Percentiles rank a stretch among this genome's conserved stretches.
These are phyloP conservation scores for Papilio demoleus DNA, from an alignment of 2,888 invertebrate genomes.

Conservation along the genomic window DNA sequence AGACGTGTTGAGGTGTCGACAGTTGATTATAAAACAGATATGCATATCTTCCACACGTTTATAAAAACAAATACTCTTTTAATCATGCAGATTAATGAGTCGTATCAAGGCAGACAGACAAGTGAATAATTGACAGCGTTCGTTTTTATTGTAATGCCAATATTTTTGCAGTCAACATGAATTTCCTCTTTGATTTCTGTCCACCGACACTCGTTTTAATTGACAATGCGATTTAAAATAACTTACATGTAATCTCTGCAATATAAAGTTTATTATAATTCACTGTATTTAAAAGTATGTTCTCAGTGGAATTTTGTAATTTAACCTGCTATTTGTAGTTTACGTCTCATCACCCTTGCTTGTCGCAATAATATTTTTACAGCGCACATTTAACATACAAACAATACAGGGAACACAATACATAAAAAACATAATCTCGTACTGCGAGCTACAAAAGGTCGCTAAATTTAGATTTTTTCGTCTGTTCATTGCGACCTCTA, in stretches of 20 bases:
- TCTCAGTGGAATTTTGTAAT: too few species aligned
- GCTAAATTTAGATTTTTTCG: conserved; percentile 31
- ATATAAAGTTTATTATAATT: conserved; percentile 22
- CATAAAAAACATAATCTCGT: conserved; percentile 2
- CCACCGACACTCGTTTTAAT: conserved; percentile 19
- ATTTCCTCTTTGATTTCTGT: conserved; percentile 19
- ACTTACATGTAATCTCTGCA: conserved; percentile 9
- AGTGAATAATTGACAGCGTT: conserved; percentile 12
- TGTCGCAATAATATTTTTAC: conserved; percentile 15
- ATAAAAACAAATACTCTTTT: conserved; percentile 7
- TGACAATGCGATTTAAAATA: conserved; percentile 18
- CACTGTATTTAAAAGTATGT: not conserved
- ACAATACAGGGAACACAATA: not conserved
- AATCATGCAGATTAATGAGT: not conserved
- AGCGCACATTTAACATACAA: conserved; percentile 9
- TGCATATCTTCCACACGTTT: not conserved
- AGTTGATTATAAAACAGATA: not conserved
- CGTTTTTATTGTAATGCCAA: conserved; percentile 15
- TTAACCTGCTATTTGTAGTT: not conserved
- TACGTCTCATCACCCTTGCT: not conserved
- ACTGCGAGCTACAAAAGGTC: conserved; percentile 23
- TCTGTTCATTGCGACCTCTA: conserved; percentile 30
- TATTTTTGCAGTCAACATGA: conserved; percentile 7
- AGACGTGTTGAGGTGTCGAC: conserved; percentile 2
- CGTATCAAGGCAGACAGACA: not conserved